These are phyloP conservation scores for Eufriesea mexicana DNA, from an alignment of 1,140 invertebrate species.

Conservation along the genomic window DNA sequence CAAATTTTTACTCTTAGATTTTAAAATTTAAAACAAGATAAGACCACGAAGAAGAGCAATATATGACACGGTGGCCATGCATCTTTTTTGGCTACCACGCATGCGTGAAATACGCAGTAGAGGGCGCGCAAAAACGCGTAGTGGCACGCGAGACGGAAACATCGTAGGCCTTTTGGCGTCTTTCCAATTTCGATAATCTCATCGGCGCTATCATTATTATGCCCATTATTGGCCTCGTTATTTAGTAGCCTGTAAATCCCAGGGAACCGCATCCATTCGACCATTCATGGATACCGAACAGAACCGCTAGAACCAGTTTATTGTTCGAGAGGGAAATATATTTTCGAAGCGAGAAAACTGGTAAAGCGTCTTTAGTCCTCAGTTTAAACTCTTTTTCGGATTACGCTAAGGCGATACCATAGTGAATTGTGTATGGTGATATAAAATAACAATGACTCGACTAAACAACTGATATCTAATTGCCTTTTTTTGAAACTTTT, in stretches of 20 bases:
- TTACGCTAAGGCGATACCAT: too few relatives aligned
- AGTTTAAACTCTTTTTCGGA: background rate
- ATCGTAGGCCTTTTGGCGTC: constrained; percentile 68
- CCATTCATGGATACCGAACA: constrained; percentile 37
- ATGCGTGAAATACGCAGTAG: background rate
- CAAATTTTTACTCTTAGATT: too few relatives aligned
- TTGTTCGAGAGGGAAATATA: constrained; percentile 39
- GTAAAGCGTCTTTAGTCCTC: background rate
- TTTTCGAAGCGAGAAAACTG: constrained; percentile 18
- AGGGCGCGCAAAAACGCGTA: background rate
- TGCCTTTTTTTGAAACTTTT: too few relatives aligned
- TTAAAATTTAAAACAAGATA: background rate
- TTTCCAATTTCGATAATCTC: constrained; percentile 80
- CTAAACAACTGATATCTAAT: too few relatives aligned
- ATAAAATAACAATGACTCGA: too few relatives aligned
- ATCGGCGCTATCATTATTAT: constrained; percentile 75
- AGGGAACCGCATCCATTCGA: constrained; percentile 63
- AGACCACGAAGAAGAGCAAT: background rate
- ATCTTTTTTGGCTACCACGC: background rate
- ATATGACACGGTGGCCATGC: background rate
- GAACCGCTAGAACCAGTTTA: constrained; percentile 24
- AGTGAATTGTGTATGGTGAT: too few relatives aligned
- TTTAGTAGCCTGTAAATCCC: constrained; percentile 75
- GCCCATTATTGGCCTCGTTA: constrained; percentile 76
- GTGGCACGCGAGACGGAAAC: constrained; percentile 7